These are phyloP conservation scores for Talpa occidentalis DNA, from an alignment of 2,113 vertebrate genomes.

Conservation along the genomic window DNA sequence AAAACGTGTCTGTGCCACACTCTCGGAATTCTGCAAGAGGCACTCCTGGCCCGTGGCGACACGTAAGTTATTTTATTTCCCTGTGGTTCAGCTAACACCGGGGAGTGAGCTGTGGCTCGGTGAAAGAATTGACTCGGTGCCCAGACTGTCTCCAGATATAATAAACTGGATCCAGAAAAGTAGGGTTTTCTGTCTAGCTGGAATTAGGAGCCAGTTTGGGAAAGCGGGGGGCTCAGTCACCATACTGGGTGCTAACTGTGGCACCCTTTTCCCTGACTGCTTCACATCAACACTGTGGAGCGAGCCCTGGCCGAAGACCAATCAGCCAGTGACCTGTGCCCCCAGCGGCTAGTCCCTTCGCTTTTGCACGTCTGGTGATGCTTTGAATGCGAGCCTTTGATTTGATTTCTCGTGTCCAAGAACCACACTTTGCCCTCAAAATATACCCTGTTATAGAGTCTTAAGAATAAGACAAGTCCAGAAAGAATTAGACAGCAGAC, in stretches of 20 bases:
- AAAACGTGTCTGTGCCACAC: background rate
- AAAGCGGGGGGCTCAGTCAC: background rate
- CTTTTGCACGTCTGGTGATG: too few species aligned
- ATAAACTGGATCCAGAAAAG: background rate
- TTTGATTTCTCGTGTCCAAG: background rate
- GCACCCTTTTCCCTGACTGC: background rate
- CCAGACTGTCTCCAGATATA: background rate
- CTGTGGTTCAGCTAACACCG: background rate
- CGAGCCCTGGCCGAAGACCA: background rate
- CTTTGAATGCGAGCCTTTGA: slow-evolving; percentile 6
- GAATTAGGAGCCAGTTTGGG: background rate
- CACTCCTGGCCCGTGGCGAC: background rate
- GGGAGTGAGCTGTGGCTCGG: background rate
- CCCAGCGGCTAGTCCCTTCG: too few species aligned
- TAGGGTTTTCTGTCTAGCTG: background rate
- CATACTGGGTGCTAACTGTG: background rate
- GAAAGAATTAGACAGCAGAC: background rate
- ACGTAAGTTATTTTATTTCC: slow-evolving; percentile 29
- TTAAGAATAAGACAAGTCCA: background rate
- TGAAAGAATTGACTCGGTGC: background rate
- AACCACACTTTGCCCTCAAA: background rate
- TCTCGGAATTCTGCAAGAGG: background rate
- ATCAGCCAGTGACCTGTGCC: background rate
- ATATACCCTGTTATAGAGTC: background rate
- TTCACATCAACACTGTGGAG: background rate